phyloP scores from a whole-genome alignment of 1,140 invertebrate genomes.

The Thaumatotibia leucotreta region DNA sequence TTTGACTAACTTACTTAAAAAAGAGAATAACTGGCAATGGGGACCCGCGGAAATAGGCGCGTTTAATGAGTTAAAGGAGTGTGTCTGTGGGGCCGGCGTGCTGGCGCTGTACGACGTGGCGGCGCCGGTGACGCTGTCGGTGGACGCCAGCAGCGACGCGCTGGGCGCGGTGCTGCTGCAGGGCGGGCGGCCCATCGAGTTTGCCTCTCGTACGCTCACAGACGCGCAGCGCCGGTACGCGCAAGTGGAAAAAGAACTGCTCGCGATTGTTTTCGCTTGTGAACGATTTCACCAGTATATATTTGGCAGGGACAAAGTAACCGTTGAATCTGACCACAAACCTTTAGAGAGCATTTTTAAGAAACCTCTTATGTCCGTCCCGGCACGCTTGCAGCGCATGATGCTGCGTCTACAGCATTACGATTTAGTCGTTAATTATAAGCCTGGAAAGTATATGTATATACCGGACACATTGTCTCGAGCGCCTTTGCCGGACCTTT shows the following conservation, averaged over 20 bases:
- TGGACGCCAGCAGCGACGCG: too few species aligned
- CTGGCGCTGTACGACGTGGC: not conserved
- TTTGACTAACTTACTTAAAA: not conserved
- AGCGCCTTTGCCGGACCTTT: constrained; percentile 21
- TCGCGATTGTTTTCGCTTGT: too few species aligned
- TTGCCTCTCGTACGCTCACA: too few species aligned
- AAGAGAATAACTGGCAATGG: not conserved
- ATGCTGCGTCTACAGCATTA: constrained; percentile 23
- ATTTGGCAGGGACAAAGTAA: constrained; percentile 26
- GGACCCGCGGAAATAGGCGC: not conserved
- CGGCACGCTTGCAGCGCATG: too few species aligned
- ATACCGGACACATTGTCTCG: constrained; percentile 64
- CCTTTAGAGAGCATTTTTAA: constrained; percentile 61
- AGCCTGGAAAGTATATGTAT: constrained; percentile 59
- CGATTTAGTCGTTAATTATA: constrained; percentile 25
- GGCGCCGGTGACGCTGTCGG: not conserved
- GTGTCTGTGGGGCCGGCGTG: not conserved
- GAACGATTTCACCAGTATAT: constrained; percentile 33
- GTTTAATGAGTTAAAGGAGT: not conserved
- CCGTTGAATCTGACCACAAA: constrained; percentile 70
- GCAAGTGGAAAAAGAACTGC: too few species aligned
- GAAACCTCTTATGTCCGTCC: constrained; percentile 58
- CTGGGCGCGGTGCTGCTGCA: too few species aligned
- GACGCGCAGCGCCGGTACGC: too few species aligned
- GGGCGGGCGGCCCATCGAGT: too few species aligned